Evolutionary conservation across 2,113 vertebrate genomes (phyloP).

Genomic region (Ptilorrhoa leucosticta): DNA sequence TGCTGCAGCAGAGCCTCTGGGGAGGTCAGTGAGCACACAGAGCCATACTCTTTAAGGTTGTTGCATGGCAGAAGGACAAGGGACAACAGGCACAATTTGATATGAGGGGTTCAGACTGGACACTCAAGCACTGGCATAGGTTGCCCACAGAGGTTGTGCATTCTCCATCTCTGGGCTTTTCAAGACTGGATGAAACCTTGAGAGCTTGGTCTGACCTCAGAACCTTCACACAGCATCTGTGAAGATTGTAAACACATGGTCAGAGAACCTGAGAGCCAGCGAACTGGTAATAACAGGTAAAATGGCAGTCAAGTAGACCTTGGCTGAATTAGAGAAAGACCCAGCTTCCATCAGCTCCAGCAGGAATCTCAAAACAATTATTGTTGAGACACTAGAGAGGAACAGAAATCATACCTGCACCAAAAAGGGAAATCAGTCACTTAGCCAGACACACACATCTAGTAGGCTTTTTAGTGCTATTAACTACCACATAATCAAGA

Average conservation of each 20-base stretch:
- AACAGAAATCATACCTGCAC: not conserved
- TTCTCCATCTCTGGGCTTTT: not conserved
- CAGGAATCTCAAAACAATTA: not conserved
- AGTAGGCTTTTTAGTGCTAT: not conserved
- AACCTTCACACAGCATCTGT: not conserved
- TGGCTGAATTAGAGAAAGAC: not conserved
- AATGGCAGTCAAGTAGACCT: not conserved
- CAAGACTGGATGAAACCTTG: not conserved
- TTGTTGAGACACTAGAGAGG: not conserved
- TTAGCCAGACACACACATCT: not conserved
- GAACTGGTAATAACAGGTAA: not conserved
- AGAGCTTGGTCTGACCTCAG: not conserved
- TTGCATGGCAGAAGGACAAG: not conserved
- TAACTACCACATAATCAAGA: not conserved
- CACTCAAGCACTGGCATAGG: not conserved
- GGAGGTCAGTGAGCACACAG: not conserved
- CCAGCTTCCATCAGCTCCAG: not conserved
- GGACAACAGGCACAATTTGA: not conserved
- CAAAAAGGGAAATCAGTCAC: not conserved
- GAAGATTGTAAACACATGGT: not conserved
- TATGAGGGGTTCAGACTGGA: not conserved
- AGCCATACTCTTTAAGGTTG: not conserved
- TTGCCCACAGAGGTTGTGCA: not conserved
- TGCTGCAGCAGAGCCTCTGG: not conserved
- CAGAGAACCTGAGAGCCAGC: not conserved